phyloP scores from a whole-genome alignment of 2,797 vertebrate genomes.

The Danionella dracula region DNA sequence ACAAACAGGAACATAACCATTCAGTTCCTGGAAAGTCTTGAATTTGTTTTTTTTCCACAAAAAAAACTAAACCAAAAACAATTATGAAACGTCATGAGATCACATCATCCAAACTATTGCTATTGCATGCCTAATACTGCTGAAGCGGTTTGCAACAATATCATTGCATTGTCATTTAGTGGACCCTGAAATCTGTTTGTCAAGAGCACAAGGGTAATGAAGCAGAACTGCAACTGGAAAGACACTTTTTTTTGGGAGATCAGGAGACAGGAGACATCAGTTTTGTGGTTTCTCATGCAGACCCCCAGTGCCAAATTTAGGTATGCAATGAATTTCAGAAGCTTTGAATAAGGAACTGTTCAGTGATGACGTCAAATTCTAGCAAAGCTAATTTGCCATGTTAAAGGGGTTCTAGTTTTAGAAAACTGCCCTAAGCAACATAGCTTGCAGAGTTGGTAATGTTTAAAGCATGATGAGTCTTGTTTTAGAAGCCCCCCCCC shows the following conservation, averaged over 20 bases:
- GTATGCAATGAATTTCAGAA: background rate
- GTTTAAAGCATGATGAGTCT: background rate
- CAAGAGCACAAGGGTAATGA: background rate
- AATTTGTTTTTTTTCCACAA: no score
- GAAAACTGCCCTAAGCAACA: background rate
- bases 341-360: background rate
- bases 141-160: background rate
- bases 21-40: no score
- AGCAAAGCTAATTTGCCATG: background rate
- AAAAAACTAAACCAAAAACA: no score
- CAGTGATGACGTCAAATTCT: background rate
- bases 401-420: background rate
- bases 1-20: no score
- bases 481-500: no score
- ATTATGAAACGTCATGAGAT: no score
- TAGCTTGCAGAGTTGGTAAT: background rate
- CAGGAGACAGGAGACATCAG: background rate
- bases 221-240: background rate
- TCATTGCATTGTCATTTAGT: background rate
- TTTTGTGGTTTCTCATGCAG: background rate
- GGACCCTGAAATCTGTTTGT: background rate
- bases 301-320: background rate
- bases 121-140: constrained; percentile 7
- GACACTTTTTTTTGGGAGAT: background rate
- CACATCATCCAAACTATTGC: constrained; percentile 9